Conservation (phyloP, 2,888 invertebrate genomes). For the Aquatica leii region DNA sequence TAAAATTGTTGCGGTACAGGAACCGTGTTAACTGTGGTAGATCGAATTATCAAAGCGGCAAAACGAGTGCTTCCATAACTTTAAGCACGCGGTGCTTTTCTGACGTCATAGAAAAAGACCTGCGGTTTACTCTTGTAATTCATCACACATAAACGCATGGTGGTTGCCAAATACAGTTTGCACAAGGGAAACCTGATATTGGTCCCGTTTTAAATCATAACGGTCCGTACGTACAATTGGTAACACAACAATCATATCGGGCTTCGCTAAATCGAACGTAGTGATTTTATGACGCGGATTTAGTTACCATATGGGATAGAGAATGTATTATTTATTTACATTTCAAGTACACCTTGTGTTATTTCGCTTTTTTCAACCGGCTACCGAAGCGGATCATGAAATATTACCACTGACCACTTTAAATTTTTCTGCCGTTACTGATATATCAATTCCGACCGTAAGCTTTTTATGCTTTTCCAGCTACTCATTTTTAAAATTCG, state of each 20-base stretch:
- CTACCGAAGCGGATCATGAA: constrained; percentile 35
- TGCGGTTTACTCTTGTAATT: constrained; percentile 45
- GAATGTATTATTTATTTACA: constrained; percentile 36
- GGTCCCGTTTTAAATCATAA: constrained; percentile 32
- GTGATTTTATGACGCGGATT: constrained; percentile 23
- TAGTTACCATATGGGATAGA: constrained; percentile 16
- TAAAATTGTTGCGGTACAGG: constrained; percentile 47
- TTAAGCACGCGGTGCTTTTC: constrained; percentile 43
- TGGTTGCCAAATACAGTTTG: constrained; percentile 48
- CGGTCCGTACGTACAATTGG: constrained; percentile 20
- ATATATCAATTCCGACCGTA: constrained; percentile 27
- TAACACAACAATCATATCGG: constrained; percentile 7
- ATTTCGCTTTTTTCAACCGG: constrained; percentile 30
- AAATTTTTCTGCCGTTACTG: constrained; percentile 31
- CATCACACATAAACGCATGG: constrained; percentile 47
- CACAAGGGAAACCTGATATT: constrained; percentile 46
- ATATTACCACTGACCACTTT: constrained; percentile 21
- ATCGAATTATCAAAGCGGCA: constrained; percentile 49
- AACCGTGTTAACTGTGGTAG: constrained; percentile 47
- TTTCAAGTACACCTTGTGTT: constrained; percentile 34
- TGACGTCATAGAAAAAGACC: constrained; percentile 40
- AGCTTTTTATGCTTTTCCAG: background rate
- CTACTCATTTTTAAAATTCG: background rate
- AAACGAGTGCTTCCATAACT: constrained; percentile 41
- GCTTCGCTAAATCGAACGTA: background rate